Base-by-base conservation (phyloP, 2,797 vertebrate species). In the Catostomus latipinnis region DNA sequence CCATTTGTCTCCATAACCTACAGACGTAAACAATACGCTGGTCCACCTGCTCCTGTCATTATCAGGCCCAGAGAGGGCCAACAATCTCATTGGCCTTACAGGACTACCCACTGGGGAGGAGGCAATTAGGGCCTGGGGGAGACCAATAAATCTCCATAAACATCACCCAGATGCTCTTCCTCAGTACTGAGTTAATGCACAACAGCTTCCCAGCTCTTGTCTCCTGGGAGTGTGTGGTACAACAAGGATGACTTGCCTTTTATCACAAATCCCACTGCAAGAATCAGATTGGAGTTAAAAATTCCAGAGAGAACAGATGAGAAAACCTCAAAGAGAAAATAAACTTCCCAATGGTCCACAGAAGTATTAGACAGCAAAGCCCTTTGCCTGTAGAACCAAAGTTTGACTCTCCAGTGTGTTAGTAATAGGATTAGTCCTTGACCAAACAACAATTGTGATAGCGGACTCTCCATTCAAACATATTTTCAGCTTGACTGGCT, bases 91-190 rank as follows among this genome's bases (percentile, higher is more conserved):
- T 76, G 87, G 83, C 71, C 87, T 85, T 89, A 81, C 88, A 88
- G 88, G 91, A 91, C 91, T 92, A 86, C 92, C 92, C 91, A 89
- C 91, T 81, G 90, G 89, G 90, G 87, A 92, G 90, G 86, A 93
- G 92, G 92, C 91, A 91, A 93, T 94, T 93, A 94, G 88, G 87
- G 84, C 85, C 86, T 70, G 57, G 72, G 85, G 88, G 92, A 90
- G 90, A 89, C 87, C 86, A 90, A 95, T 94, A 94, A 93, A 94
- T 95, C 94, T 94, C 93, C 93, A 94, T 93, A 94, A 94, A 94
- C 92, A 91, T 94, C 93, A 93, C 83, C 87, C 75, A 71, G 8
- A 66, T 72, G 71, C 74, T 67, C 78, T 75, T 62, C 83, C 71
- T 82, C 68, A 53, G 61, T 67, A 53, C 75, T 60, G 71, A 70